Base-by-base conservation (phyloP, 1,140 invertebrate species). In the Drosophila quadrilineata region DNA sequence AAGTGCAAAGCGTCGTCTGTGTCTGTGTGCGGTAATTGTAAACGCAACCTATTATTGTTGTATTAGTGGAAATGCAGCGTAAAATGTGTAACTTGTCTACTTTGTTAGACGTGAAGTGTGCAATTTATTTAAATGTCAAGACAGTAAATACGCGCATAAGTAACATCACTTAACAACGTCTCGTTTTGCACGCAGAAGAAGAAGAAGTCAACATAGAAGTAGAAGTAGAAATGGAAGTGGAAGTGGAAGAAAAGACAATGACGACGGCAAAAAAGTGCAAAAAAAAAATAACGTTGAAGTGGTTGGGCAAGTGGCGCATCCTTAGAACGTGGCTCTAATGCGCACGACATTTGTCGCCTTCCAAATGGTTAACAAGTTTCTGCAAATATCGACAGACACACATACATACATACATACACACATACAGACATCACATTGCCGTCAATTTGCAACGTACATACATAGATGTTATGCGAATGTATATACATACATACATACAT, bases 351-450 rank as follows among this genome's bases (percentile, higher is more conserved):
- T 84, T 84, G 77, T 84, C 77, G 77, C 69, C 70, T 76, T 77
- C 75, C 73, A 62, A 77, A 77, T 74, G 79, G 59, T 77, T 85
- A 84, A 76, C 64, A 82, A 84, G 73, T 84, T 84, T 73, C 79
- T 71, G 64, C 79, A 85, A 85, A 74, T 66, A 85, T 66, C 70
- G 73, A 71, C 77, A 71, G 77, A 59, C 62, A 31, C 41, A 63
- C 76, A 71, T 75, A 67, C 75, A 68, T 75, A n/a, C n/a, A n/a
- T n/a, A n/a, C n/a, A 8, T 14, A 22, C 8, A 6, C n/a, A 10
- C 2, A 22, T 8, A 6, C 12, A 26, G 26, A n/a, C 12, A n/a
- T 45, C n/a, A n/a, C n/a, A n/a, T n/a, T n/a, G n/a, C n/a, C n/a
- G n/a, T n/a, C n/a, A n/a, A n/a, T n/a, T n/a, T n/a, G n/a, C n/a